These are phyloP conservation scores for Nothobranchius kuhntae DNA, from an alignment of 2,113 vertebrate species.

Conservation along the genomic window DNA sequence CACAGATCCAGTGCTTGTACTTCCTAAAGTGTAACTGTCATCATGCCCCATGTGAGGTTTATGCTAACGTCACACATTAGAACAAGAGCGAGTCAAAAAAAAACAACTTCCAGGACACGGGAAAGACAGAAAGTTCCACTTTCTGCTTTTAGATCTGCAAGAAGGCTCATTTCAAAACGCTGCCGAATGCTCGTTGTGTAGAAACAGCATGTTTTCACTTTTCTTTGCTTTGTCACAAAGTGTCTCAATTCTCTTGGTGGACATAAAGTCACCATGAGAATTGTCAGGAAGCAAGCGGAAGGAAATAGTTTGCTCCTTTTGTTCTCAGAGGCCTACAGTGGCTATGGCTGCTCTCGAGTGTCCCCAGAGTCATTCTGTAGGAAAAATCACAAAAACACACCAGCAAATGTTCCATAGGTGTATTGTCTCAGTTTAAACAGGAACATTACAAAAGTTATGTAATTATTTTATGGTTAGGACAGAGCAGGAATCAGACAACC, in stretches of 20 bases:
- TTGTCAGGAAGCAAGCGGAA: slow-evolving; percentile 7
- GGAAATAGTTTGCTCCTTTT: slow-evolving; percentile 31
- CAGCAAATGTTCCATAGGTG: background rate
- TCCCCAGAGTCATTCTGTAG: slow-evolving; percentile 10
- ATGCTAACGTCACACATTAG: slow-evolving; percentile 8
- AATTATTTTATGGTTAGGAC: no score
- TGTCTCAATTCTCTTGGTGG: slow-evolving; percentile 32
- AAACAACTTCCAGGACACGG: slow-evolving; percentile 18
- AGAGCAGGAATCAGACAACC: background rate
- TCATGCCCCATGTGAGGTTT: slow-evolving; percentile 12
- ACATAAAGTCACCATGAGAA: slow-evolving; percentile 14
- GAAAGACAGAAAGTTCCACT: slow-evolving; percentile 34
- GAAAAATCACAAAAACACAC: slow-evolving; percentile 17
- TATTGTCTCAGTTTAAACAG: slow-evolving; percentile 17
- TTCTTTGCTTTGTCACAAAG: slow-evolving; percentile 26
- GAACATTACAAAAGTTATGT: slow-evolving; percentile 4
- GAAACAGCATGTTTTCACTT: slow-evolving; percentile 30
- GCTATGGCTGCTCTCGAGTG: slow-evolving; percentile 10
- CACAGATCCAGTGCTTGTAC: slow-evolving; percentile 10
- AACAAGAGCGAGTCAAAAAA: slow-evolving; percentile 29
- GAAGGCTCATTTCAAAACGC: slow-evolving; percentile 38
- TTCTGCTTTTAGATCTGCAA: slow-evolving; percentile 25
- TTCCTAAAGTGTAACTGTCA: slow-evolving; percentile 35
- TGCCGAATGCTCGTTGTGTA: slow-evolving; percentile 29
- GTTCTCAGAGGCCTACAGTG: slow-evolving; percentile 12